Base-by-base conservation (phyloP, 2,888 invertebrate genomes). In the Hyppa rectilinea region DNA sequence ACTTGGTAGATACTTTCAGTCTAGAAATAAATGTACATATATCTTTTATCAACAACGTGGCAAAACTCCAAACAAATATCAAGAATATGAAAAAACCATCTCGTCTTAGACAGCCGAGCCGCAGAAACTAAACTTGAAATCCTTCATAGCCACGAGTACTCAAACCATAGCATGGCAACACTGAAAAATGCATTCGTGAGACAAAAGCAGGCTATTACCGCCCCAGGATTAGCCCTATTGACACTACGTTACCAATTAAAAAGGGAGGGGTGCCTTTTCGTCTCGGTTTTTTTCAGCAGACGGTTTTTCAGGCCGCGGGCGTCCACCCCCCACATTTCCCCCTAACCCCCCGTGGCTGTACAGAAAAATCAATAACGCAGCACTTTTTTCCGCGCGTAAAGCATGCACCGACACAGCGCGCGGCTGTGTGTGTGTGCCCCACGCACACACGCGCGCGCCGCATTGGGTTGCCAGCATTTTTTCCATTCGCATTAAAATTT, bases 331-430 rank as follows among this genome's bases (percentile, higher is more conserved):
- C 85, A 88, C 84, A 81, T 81, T 75, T 85, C 86, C 79, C 88
- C 90, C 87, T 82, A 78, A 65, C 83, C 87, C 90, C 90, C 91
- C 92, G 87, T 92, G 91, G 92, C 94, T 92, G 95, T 94, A 94
- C 93, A 94, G 96, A 94, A 96, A 96, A 96, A 96, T 96, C 96
- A 96, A 96, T 96, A 96, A 95, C 96, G 96, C 96, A 96, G 96
- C 96, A 95, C 94, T 96, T 96, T 96, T 96, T 96, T 96, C 95
- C 95, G 93, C 95, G 95, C 96, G 96, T 96, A 96, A 96, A 96
- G 94, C 96, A 96, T 96, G 95, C 95, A 96, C 94, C 94, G 94
- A 94, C 95, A 93, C 89, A 89, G 87, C 68, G 69, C 64, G 80
- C 72, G 73, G 10, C 65, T 87, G 91, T 92, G 93, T 92, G 93